Evolutionary conservation across 2,888 invertebrate species (phyloP).

Genomic region (Pediacus dermestoides): DNA sequence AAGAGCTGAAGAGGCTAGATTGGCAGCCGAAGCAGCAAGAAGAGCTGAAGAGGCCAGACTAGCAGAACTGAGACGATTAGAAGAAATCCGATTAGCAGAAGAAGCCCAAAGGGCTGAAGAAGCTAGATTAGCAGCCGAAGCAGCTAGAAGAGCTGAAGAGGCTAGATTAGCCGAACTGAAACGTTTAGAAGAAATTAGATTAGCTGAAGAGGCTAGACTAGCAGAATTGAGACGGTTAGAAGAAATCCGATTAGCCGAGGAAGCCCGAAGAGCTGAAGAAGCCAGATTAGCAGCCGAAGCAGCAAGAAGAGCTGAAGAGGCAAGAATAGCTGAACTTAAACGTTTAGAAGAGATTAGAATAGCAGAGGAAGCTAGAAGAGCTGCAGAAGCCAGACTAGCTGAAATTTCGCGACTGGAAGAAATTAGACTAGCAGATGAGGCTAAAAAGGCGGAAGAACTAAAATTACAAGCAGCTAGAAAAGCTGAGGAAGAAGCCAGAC

Average conservation of each 20-base stretch:
- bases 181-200: conserved; percentile 18
- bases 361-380: conserved; percentile 30
- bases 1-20: conserved; percentile 19
- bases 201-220: conserved; percentile 32
- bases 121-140: conserved; percentile 22
- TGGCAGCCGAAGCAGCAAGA: conserved; percentile 22
- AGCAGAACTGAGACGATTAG: conserved; percentile 14
- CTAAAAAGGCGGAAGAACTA: conserved; percentile 26
- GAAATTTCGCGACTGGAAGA: conserved; percentile 23
- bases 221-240: conserved; percentile 25
- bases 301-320: conserved; percentile 30
- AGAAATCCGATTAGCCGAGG: conserved; percentile 30
- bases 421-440: conserved; percentile 20
- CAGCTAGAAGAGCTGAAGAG: conserved; percentile 21
- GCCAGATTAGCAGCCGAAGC: conserved; percentile 34
- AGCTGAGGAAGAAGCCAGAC: conserved; percentile 27
- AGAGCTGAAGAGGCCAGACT: conserved; percentile 26
- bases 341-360: conserved; percentile 19
- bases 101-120: conserved; percentile 23
- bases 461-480: conserved; percentile 23
- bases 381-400: conserved; percentile 30
- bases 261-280: conserved; percentile 29
- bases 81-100: conserved; percentile 25
- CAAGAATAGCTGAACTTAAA: conserved; percentile 32
- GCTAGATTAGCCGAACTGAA: conserved; percentile 15